These are phyloP conservation scores for Anthopleura sola DNA, from an alignment of 64 coral and sea anemone species.

Conservation along the genomic window DNA sequence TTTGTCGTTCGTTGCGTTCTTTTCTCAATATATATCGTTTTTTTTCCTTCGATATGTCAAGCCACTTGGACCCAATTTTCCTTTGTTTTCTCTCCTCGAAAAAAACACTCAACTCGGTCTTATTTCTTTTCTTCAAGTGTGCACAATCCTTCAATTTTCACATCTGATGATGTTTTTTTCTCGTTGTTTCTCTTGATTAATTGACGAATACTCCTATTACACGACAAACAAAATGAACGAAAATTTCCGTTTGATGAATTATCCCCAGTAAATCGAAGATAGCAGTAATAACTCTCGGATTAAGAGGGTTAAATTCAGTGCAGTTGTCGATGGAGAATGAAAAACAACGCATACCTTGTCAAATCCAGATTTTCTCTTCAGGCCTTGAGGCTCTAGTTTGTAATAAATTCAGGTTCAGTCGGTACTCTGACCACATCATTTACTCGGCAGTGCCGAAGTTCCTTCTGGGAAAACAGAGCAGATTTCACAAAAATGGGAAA, in stretches of 20 bases:
- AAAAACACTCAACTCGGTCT: background rate
- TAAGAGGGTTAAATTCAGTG: background rate
- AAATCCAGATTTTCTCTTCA: background rate
- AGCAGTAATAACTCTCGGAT: background rate
- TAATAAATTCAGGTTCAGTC: background rate
- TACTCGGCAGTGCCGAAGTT: background rate
- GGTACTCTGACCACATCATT: background rate
- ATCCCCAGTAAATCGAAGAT: background rate
- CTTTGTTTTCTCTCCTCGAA: background rate
- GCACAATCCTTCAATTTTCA: background rate
- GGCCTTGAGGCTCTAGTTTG: background rate
- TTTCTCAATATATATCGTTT: too few species aligned
- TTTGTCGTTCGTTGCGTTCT: too few species aligned
- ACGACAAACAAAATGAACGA: background rate
- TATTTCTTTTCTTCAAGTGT: background rate
- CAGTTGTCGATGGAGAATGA: background rate
- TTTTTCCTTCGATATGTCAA: too few species aligned
- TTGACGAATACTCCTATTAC: background rate
- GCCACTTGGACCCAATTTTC: too few species aligned
- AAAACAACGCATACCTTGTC: background rate
- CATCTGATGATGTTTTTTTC: background rate
- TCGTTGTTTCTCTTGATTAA: background rate
- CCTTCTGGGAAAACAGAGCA: background rate
- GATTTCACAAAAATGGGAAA: constrained; percentile 1
- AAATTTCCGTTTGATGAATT: background rate